These are phyloP conservation scores for Triplophysa siluroides DNA, from an alignment of 2,113 vertebrate genomes.

Conservation along the genomic window DNA sequence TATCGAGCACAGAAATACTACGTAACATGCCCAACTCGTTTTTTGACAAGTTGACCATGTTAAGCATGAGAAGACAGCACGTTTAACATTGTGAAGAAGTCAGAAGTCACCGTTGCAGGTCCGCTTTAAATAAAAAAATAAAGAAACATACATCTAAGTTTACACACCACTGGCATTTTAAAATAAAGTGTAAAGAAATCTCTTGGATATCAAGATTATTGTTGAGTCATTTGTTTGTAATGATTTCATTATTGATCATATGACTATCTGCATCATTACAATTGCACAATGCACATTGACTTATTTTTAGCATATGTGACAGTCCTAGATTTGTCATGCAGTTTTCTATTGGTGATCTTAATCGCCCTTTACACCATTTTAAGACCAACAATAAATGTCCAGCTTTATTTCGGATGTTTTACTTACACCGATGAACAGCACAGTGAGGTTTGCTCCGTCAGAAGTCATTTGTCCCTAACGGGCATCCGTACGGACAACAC, in stretches of 20 bases:
- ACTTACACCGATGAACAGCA: not conserved
- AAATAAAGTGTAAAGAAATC: not conserved
- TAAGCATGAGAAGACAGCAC: too few relatives aligned
- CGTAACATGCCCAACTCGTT: too few relatives aligned
- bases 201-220: not conserved
- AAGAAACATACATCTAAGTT: too few relatives aligned
- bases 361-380: constrained; percentile 11
- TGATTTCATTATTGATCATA: not conserved
- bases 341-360: not conserved
- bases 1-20: too few relatives aligned
- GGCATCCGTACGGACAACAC: constrained; percentile 27
- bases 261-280: not conserved
- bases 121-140: too few relatives aligned
- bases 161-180: not conserved
- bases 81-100: too few relatives aligned
- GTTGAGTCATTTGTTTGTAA: not conserved
- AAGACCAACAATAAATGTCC: not conserved
- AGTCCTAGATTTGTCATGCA: not conserved
- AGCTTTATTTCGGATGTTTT: not conserved
- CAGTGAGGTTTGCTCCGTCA: not conserved
- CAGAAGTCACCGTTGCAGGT: too few relatives aligned
- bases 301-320: too few relatives aligned
- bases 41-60: too few relatives aligned
- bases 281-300: not conserved
- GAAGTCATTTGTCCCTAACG: constrained; percentile 38